Conservation (phyloP, 2,797 vertebrate species). For the Oceanodroma leucorhoa region DNA sequence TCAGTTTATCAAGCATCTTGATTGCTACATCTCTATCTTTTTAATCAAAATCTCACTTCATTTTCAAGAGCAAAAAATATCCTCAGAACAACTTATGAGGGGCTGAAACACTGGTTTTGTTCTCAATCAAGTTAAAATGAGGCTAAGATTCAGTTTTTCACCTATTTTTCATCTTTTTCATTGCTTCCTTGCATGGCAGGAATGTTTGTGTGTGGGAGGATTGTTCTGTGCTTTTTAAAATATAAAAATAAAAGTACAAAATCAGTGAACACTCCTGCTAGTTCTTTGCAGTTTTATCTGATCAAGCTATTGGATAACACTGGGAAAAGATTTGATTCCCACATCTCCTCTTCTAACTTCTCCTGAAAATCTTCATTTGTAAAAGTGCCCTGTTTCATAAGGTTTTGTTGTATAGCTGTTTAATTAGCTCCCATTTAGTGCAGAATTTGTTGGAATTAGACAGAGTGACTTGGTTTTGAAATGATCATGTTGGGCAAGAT, state of each 20-base stretch:
- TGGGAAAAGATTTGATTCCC: neutral
- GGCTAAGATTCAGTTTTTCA: neutral
- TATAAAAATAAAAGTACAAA: neutral
- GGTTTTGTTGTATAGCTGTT: neutral
- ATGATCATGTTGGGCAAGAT: neutral
- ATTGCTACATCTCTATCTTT: neutral
- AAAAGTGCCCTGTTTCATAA: neutral
- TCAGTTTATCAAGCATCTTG: neutral
- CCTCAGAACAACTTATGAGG: neutral
- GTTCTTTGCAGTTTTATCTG: neutral
- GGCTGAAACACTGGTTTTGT: neutral
- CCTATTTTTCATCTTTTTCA: neutral
- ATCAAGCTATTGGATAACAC: neutral
- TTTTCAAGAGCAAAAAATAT: neutral
- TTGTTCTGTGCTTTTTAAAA: neutral
- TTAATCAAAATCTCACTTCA: neutral
- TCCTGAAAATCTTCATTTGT: neutral
- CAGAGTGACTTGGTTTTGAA: neutral
- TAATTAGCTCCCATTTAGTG: neutral
- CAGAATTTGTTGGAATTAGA: neutral
- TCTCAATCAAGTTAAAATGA: neutral
- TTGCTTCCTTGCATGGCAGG: neutral
- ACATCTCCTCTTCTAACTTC: neutral
- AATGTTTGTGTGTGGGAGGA: neutral
- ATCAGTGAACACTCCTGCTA: neutral